Evolutionary conservation across 2,888 invertebrate genomes (phyloP), one percentile per base, ranked within the genome.

Genomic region (Dolomedes plantarius): DNA sequence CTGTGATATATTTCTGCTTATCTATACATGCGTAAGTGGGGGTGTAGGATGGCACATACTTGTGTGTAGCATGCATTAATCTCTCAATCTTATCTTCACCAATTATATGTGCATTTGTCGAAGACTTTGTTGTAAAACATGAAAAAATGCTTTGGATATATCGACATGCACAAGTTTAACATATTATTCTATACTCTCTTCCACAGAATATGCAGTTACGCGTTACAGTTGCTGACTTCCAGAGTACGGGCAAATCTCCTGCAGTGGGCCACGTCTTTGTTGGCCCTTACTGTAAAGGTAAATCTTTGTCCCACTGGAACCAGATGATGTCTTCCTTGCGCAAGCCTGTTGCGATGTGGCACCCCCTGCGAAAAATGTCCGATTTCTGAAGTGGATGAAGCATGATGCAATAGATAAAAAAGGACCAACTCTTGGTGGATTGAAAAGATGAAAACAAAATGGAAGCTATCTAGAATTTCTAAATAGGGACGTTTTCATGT

Each of bases 311-410:
- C 28, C 96, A 96, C 90, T 96, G 96, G 96, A 94, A 95, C 90
- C 95, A 96, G 92, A 96, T 96, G 96, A 93, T 96, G 91, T 93
- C 94, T 65, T 94, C 95, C 32, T 92, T 95, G 71, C 93, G 96
- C 88, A 95, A 95, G 90, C 96, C 96, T 0, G 94, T 96, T 9
- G 95, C 95, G 36, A 96, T 96, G 95, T 96, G 96, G 96, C 96
- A 96, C 91, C 94, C 94, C 46, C 92, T 96, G 64, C 92, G 95
- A 67, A 86, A 80, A 50, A 75, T 71, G 16, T 27, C 86, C 19
- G 86, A 86, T 16, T 80, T 86, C 23, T 86, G 29, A 83, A 19
- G 11, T n/a, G 29, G 16, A 0, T 28, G 13, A 11, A 9, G 3
- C 29, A 31, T 27, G 2, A 2, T 46, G 46, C 2, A 46, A 16